Evolutionary conservation across 2,797 vertebrate genomes (phyloP).

Genomic region (Hylomyscus alleni): DNA sequence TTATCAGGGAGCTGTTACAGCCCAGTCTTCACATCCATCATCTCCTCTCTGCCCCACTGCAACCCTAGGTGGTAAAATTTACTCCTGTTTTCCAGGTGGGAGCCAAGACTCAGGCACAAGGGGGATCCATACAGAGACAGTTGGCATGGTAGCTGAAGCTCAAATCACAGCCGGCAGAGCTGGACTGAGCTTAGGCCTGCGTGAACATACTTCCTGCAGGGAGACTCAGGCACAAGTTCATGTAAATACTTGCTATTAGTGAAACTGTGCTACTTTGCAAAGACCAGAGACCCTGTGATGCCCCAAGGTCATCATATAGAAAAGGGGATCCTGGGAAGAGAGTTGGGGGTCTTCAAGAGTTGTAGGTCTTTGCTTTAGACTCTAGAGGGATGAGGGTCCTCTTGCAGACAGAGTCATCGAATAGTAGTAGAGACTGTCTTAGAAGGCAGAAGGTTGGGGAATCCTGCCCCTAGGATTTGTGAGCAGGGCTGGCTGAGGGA

Average conservation of each 20-base stretch:
- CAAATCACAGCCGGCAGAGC: neutral
- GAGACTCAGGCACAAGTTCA: neutral
- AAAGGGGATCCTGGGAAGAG: neutral
- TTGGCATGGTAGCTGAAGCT: neutral
- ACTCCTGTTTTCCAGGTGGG: slow-evolving; percentile 63
- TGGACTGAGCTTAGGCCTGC: neutral
- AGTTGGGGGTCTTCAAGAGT: neutral
- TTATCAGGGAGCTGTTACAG: slow-evolving; percentile 53
- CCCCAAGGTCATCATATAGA: neutral
- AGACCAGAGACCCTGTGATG: neutral
- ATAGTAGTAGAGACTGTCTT: neutral
- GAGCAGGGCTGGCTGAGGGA: neutral
- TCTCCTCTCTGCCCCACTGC: slow-evolving; percentile 18
- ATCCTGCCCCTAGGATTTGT: neutral
- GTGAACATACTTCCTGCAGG: neutral
- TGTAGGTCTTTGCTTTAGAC: neutral
- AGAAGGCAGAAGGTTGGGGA: neutral
- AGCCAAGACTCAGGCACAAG: slow-evolving; percentile 49
- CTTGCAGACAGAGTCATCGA: neutral
- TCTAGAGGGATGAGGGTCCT: neutral
- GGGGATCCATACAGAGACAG: neutral
- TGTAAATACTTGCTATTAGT: neutral
- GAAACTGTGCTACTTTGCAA: neutral
- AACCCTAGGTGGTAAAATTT: slow-evolving; percentile 24
- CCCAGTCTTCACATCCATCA: slow-evolving; percentile 41